Evolutionary conservation across 2,888 invertebrate species (phyloP).

Genomic region (Spicauda simplicius): DNA sequence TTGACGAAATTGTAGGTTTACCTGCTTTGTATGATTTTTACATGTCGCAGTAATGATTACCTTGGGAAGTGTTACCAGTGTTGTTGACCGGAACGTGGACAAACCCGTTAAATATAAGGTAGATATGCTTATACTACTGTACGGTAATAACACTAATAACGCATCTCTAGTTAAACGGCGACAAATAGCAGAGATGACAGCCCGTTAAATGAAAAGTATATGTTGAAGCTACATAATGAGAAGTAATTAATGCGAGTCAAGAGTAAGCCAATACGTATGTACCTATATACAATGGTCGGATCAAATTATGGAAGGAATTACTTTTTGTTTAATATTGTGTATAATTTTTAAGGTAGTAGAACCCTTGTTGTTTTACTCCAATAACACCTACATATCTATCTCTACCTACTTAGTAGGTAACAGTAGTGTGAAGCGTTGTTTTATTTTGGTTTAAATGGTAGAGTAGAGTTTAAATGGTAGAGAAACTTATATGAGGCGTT

Average conservation of each 20-base stretch:
- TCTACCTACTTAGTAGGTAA: too few species aligned
- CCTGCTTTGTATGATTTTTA: constrained; percentile 31
- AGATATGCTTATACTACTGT: background rate
- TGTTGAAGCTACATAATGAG: constrained; percentile 10
- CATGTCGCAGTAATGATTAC: constrained; percentile 30
- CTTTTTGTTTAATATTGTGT: background rate
- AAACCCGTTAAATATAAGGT: constrained; percentile 5
- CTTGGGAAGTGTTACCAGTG: constrained; percentile 26
- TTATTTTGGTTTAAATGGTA: too few species aligned
- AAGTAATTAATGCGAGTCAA: constrained; percentile 23
- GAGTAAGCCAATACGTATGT: background rate
- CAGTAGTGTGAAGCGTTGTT: too few species aligned
- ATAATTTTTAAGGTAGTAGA: too few species aligned
- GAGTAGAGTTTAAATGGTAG: too few species aligned
- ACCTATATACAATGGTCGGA: background rate
- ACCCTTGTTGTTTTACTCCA: too few species aligned
- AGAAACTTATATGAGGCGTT: too few species aligned
- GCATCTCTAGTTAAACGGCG: constrained; percentile 1
- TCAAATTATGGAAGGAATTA: background rate
- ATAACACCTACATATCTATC: too few species aligned
- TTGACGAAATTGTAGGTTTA: constrained; percentile 35
- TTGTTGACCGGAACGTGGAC: constrained; percentile 25
- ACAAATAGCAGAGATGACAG: constrained; percentile 22
- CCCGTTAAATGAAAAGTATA: constrained; percentile 22
- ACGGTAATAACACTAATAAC: constrained; percentile 15